phyloP scores from a whole-genome alignment of 2,888 invertebrate species.

The Pyrrhia umbra region DNA sequence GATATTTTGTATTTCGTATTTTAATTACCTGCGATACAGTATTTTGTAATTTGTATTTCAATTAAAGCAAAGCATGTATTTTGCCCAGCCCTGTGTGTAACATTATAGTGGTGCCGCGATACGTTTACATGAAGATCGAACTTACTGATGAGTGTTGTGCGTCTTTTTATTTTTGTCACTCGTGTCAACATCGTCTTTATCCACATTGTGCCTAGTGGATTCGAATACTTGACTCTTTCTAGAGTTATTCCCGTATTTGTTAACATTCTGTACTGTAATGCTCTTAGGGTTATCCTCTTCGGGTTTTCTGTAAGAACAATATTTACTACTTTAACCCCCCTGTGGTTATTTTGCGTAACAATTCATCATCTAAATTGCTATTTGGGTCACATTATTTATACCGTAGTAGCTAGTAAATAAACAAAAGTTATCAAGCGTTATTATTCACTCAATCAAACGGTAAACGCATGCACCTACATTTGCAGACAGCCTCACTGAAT shows the following conservation, averaged over 20 bases:
- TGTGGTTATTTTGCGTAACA: constrained; percentile 39
- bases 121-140: constrained; percentile 64
- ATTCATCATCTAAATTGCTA: constrained; percentile 20
- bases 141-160: constrained; percentile 84
- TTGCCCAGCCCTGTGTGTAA: no score
- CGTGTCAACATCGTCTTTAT: constrained; percentile 93
- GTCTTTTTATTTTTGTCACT: constrained; percentile 91
- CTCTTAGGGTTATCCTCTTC: constrained; percentile 87
- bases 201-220: constrained; percentile 93
- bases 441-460: constrained; percentile 56
- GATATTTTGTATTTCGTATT: no score
- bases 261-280: constrained; percentile 85
- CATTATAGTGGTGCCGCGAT: constrained; percentile 52
- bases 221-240: constrained; percentile 93
- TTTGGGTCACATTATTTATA: constrained; percentile 8
- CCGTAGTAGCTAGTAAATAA: constrained; percentile 40
- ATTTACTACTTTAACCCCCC: constrained; percentile 67
- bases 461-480: constrained; percentile 54
- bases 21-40: no score
- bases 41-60: no score
- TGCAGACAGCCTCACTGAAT: constrained; percentile 30
- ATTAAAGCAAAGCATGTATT: no score
- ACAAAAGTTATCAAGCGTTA: constrained; percentile 58
- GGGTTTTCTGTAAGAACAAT: constrained; percentile 87
- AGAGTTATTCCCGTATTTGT: constrained; percentile 85